Base-by-base conservation (phyloP, 37 sponge, comb jelly and placozoan genomes). In the Mnemiopsis leidyi region DNA sequence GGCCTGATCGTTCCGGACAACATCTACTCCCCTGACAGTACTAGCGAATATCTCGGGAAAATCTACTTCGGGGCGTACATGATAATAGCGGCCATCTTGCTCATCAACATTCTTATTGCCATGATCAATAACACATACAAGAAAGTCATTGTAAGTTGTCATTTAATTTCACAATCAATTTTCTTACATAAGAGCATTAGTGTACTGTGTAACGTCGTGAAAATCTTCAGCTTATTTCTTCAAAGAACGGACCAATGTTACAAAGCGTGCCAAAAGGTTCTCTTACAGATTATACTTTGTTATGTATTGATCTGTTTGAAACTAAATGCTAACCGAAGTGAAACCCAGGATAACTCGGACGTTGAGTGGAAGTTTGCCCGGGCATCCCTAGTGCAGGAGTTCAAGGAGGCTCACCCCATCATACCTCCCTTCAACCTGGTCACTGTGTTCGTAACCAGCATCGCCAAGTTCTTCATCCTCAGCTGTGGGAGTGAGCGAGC, bases 281-380 rank as follows among this genome's bases (percentile, higher is more conserved):
- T n/a, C n/a, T n/a, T n/a, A n/a, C n/a, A n/a, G n/a, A n/a, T n/a
- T n/a, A n/a, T n/a, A n/a, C n/a, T n/a, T n/a, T n/a, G n/a, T n/a
- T n/a, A n/a, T n/a, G n/a, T n/a, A n/a, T n/a, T n/a, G n/a, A n/a
- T n/a, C n/a, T n/a, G n/a, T n/a, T n/a, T n/a, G n/a, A n/a, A n/a
- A n/a, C n/a, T n/a, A n/a, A n/a, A n/a, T n/a, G n/a, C n/a, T n/a
- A n/a, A n/a, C n/a, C n/a, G n/a, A n/a, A n/a, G n/a, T n/a, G n/a
- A n/a, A n/a, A 5, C 38, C 68, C 92, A 92, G 92, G 92, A 92
- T 40, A 92, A 92, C 36, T 48, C 92, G 32, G 92, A 92, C 25
- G 69, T 92, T 20, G 92, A 92, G 69, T 92, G 92, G 92, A 92
- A 92, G 69, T 92, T 92, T 92, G 92, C 92, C 13, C 68, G 92